Percentiles rank a stretch among this genome's conserved stretches.
These are phyloP conservation scores for Parotocinclus haroldoi DNA, from an alignment of 2,797 vertebrate genomes.

Conservation along the genomic window DNA sequence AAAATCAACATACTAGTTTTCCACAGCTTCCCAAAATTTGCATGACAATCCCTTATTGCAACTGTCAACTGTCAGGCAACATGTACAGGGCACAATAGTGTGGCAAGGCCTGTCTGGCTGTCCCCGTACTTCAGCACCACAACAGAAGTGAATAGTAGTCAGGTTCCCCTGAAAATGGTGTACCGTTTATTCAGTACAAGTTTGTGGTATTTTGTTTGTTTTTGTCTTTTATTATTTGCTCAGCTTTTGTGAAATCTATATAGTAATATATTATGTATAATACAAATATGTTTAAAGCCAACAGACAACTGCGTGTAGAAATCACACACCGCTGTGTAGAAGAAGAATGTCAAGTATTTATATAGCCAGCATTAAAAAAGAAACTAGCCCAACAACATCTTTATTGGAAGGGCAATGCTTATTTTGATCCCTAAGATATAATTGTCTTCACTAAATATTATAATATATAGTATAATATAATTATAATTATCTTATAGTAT, in stretches of 20 bases:
- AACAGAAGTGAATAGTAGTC: neutral
- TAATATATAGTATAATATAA: no score
- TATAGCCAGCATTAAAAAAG: neutral
- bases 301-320: neutral
- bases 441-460: no score
- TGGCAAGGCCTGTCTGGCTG: constrained; percentile 1
- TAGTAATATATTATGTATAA: neutral
- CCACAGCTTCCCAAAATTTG: no score
- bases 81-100: neutral
- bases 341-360: neutral
- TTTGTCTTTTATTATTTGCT: no score
- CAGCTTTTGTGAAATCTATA: no score
- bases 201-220: no score
- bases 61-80: constrained; percentile 1
- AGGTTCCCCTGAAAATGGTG: neutral
- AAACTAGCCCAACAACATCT: constrained; percentile 6
- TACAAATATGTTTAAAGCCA: neutral
- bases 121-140: neutral
- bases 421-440: neutral
- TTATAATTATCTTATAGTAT: no score
- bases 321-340: neutral
- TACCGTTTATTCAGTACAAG: no score
- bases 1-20: no score
- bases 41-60: neutral
- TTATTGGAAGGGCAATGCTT: constrained; percentile 12